Evolutionary conservation across 2,113 vertebrate species (phyloP), one percentile per base, ranked within the genome.

Genomic region (Carassius carassius): DNA sequence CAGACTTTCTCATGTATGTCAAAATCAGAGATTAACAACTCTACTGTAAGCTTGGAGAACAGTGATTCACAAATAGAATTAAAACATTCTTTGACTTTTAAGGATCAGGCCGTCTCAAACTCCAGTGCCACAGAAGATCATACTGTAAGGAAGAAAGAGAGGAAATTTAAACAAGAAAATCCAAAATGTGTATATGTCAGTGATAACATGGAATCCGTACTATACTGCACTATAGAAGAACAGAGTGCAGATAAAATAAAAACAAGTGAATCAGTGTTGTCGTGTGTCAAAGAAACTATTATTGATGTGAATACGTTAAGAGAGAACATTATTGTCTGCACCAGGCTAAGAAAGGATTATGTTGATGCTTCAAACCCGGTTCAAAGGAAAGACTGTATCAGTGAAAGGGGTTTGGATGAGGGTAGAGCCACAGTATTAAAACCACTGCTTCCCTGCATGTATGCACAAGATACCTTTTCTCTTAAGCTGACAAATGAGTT

Each of bases 291-390:
- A 44, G 69, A 58, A 56, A 47, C 63, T 23, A 41, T 58, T 21
- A 47, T 82, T 51, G 56, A 56, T 54, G 19, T 75, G 49, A 82
- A 78, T 17, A 14, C 56, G 41, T 44, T 67, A 16, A 58, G 63
- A 44, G 56, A 23, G 73, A 82, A 37, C 49, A 76, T 2, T 63
- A 60, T 67, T 49, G 35, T 73, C 2, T 19, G 13, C 37, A 51
- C n/a, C 12, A 14, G 19, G 62, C 12, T 84, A 35, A 78, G 29
- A 72, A 29, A 72, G 49, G n/a, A 81, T 65, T n/a, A 74, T 75
- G 47, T 17, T 54, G 81, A 81, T 81, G 23, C 29, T 23, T 49
- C 75, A 51, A 77, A 5, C 17, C 60, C 58, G 7, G 25, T 13
- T 17, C 12, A 76, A 70, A 54, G 9, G 9, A 47, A 74, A 49